Percentiles rank a stretch among this genome's conserved stretches.
phyloP scores from a whole-genome alignment of 2,797 vertebrate species.

The Thaleichthys pacificus region DNA sequence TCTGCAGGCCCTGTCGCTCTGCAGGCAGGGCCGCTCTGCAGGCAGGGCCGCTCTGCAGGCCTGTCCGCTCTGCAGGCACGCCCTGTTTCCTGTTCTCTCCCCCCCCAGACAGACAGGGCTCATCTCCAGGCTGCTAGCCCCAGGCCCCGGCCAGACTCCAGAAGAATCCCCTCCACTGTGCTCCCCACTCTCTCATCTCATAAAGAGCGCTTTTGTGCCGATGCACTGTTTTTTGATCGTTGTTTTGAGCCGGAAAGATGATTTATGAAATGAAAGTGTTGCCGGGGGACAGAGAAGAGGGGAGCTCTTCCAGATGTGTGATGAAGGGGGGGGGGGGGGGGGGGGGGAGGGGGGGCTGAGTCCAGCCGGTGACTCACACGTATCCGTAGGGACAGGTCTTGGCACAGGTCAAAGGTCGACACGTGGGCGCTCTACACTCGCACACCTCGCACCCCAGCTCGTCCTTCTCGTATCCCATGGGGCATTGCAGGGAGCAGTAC shows the following conservation, averaged over 20 bases:
- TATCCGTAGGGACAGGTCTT: constrained; percentile 82
- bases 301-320: constrained; percentile 73
- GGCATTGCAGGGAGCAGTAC: constrained; percentile 76
- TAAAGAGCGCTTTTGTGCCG: constrained; percentile 56
- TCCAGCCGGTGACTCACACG: constrained; percentile 68
- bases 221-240: constrained; percentile 61
- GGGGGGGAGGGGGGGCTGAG: not conserved
- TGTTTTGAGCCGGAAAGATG: constrained; percentile 56
- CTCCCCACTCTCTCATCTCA: constrained; percentile 15
- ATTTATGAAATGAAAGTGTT: constrained; percentile 66
- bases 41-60: too few species aligned
- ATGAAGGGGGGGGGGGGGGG: constrained; percentile 41
- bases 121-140: constrained; percentile 7
- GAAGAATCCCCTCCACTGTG: too few species aligned
- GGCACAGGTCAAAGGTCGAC: constrained; percentile 76
- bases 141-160: not conserved
- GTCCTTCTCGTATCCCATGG: constrained; percentile 74
- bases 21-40: too few species aligned
- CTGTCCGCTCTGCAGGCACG: too few species aligned
- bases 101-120: constrained; percentile 8
- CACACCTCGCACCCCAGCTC: constrained; percentile 78
- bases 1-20: too few species aligned
- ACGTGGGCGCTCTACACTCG: constrained; percentile 69
- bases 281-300: constrained; percentile 26
- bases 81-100: not conserved